Evolutionary conservation across 2,113 vertebrate genomes (phyloP).

Genomic region (Phylloscopus trochiloides): DNA sequence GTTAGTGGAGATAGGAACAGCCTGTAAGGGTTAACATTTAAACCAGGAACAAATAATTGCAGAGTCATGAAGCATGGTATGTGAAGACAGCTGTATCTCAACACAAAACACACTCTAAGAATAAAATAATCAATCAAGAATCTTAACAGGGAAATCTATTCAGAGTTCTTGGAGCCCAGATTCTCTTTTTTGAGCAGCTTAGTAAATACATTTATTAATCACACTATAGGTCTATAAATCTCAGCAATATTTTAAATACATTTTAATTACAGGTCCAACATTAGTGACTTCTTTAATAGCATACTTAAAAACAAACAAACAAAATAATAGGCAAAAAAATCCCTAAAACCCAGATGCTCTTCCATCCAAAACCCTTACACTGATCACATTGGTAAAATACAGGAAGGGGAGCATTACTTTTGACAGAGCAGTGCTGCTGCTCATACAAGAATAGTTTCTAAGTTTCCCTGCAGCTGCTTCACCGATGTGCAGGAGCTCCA

Average conservation of each 20-base stretch:
- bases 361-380: neutral
- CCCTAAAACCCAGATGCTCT: neutral
- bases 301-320: neutral
- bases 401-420: neutral
- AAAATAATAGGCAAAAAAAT: neutral
- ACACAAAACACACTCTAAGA: neutral
- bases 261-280: neutral
- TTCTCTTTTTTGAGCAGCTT: neutral
- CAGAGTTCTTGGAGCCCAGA: neutral
- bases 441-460: fast-evolving
- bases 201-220: neutral
- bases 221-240: neutral
- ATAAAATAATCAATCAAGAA: neutral
- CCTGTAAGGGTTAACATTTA: neutral
- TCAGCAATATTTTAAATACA: neutral
- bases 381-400: neutral
- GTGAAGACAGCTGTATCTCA: neutral
- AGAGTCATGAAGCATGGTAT: neutral
- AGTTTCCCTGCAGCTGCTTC: neutral
- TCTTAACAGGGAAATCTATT: neutral
- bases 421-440: neutral
- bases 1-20: neutral
- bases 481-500: neutral
- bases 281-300: neutral
- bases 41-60: neutral